Conservation (phyloP, 2,888 invertebrate species). For the Trypoxylon attenuatum region DNA sequence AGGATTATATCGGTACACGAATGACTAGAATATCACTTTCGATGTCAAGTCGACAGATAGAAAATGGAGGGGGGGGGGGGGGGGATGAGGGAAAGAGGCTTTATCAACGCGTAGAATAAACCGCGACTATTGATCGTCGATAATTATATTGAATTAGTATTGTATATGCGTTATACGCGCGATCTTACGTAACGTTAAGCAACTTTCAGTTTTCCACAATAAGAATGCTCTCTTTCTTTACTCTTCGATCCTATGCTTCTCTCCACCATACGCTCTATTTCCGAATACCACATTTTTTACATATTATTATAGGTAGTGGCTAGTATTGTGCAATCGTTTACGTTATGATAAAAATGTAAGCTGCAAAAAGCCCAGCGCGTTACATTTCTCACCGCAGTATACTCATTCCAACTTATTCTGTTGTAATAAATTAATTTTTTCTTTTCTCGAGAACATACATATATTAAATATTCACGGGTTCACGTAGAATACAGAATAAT, state of each 20-base stretch:
- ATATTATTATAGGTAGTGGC: conserved; percentile 41
- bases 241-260: too few species aligned
- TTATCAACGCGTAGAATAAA: too few species aligned
- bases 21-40: conserved; percentile 43
- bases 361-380: conserved; percentile 12
- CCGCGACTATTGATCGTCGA: too few species aligned
- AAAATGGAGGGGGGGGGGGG: too few species aligned
- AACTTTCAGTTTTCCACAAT: too few species aligned
- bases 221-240: too few species aligned
- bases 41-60: conserved; percentile 22
- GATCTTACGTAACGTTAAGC: too few species aligned
- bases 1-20: conserved; percentile 24
- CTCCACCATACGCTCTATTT: too few species aligned
- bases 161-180: too few species aligned
- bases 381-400: conserved; percentile 29
- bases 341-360: conserved; percentile 9
- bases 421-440: conserved; percentile 7
- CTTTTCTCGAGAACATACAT: background rate
- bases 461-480: background rate
- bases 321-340: conserved; percentile 49
- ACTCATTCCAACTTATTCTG: background rate
- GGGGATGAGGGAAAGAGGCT: too few species aligned
- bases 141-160: too few species aligned
- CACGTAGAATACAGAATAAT: conserved; percentile 21
- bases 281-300: conserved; percentile 30